These are phyloP conservation scores for Morelia viridis DNA, from an alignment of 2,797 vertebrate genomes.

Conservation along the genomic window DNA sequence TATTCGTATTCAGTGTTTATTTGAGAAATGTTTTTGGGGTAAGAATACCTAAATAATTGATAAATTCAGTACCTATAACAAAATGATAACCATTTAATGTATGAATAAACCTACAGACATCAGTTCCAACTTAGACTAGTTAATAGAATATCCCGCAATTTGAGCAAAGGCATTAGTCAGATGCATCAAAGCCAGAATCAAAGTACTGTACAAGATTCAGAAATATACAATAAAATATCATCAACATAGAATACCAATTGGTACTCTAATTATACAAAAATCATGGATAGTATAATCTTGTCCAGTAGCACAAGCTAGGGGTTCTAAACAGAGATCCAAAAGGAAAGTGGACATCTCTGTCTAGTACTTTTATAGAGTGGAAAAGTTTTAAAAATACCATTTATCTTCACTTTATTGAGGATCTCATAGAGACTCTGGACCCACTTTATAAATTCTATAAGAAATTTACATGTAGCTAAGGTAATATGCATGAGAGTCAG, in stretches of 20 bases:
- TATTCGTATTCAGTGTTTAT: background rate
- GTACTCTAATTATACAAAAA: background rate
- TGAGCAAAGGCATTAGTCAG: background rate
- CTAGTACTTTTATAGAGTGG: background rate
- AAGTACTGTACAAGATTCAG: background rate
- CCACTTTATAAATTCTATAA: background rate
- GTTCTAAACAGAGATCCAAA: background rate
- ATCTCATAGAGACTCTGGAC: background rate
- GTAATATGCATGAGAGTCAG: background rate
- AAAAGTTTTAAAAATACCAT: background rate
- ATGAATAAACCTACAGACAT: background rate
- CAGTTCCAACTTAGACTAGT: background rate
- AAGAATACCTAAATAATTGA: background rate
- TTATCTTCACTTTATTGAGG: background rate
- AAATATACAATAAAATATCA: background rate
- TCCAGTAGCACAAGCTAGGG: background rate
- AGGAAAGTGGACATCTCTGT: background rate
- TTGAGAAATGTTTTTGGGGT: background rate
- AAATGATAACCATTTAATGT: background rate
- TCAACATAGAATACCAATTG: background rate
- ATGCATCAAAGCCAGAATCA: background rate
- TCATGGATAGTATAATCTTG: background rate
- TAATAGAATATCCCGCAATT: background rate
- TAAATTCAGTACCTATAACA: background rate
- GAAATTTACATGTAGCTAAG: background rate